Percentiles rank a stretch among this genome's conserved stretches.
Conservation (phyloP, 2,888 invertebrate species). For the Periphyllus acericola region DNA sequence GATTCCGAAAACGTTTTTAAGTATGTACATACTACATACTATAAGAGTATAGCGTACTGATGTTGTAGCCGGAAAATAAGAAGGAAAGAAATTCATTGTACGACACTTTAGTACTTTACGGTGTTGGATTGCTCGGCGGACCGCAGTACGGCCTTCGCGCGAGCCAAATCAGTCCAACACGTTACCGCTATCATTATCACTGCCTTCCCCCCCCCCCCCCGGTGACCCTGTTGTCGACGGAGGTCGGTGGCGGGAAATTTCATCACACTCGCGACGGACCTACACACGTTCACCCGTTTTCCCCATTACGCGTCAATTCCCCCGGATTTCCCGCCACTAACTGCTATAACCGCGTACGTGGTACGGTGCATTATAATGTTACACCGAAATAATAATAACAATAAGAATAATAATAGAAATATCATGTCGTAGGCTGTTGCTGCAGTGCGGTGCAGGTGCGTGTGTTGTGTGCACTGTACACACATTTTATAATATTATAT, state of each 20-base stretch:
- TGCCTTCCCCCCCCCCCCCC: neutral
- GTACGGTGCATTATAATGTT: no score
- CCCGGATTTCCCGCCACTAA: neutral
- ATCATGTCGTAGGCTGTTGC: neutral
- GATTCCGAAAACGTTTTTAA: no score
- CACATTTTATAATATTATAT: no score
- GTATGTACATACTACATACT: no score
- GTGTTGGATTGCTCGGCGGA: neutral
- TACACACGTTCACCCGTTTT: neutral
- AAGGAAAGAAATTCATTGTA: neutral
- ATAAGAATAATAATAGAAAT: no score
- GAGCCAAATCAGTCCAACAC: constrained; percentile 2
- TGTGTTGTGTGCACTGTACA: no score
- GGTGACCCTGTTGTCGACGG: neutral
- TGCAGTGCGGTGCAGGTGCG: neutral
- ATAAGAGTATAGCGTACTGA: no score
- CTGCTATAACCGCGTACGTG: neutral
- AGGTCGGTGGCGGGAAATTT: neutral
- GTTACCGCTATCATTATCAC: neutral
- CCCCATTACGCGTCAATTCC: neutral
- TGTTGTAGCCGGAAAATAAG: no score
- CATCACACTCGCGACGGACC: neutral
- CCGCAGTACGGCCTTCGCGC: constrained; percentile 18
- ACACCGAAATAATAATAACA: no score
- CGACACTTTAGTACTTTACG: neutral